Evolutionary conservation across 2,797 vertebrate species (phyloP).

Genomic region (Sebastolobus alascanus): DNA sequence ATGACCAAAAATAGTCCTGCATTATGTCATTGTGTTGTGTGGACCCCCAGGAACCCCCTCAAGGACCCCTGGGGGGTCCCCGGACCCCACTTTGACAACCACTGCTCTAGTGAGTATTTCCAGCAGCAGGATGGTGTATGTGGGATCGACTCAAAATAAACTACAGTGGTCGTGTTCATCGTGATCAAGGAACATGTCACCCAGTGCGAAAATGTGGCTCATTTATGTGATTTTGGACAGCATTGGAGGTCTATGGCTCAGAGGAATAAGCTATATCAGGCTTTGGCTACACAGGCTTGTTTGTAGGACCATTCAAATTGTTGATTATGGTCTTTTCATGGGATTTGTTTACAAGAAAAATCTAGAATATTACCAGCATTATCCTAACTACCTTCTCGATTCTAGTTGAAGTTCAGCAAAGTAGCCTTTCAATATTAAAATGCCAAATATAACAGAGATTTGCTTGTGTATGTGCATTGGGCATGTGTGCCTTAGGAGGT

Average conservation of each 20-base stretch:
- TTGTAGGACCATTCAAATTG: not conserved
- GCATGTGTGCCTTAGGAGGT: not conserved
- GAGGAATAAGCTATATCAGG: not conserved
- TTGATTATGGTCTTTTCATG: constrained; percentile 1
- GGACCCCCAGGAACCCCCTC: too few relatives aligned
- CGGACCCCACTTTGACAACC: too few relatives aligned
- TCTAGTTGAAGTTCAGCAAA: not conserved
- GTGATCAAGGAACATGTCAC: not conserved
- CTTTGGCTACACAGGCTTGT: not conserved
- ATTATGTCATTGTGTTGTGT: too few relatives aligned
- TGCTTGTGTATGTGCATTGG: not conserved
- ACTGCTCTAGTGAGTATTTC: not conserved
- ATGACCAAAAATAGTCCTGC: too few relatives aligned
- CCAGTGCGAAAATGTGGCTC: not conserved
- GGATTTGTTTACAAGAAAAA: not conserved
- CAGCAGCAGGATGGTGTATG: not conserved
- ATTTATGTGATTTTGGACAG: not conserved
- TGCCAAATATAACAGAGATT: not conserved
- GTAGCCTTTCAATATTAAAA: not conserved
- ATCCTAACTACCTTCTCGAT: not conserved
- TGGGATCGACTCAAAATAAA: not conserved
- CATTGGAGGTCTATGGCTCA: not conserved
- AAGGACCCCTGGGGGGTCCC: too few relatives aligned
- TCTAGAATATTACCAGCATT: not conserved
- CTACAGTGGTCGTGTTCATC: not conserved